phyloP scores from a whole-genome alignment of 2,888 invertebrate species.

The Pegoplata infirma region DNA sequence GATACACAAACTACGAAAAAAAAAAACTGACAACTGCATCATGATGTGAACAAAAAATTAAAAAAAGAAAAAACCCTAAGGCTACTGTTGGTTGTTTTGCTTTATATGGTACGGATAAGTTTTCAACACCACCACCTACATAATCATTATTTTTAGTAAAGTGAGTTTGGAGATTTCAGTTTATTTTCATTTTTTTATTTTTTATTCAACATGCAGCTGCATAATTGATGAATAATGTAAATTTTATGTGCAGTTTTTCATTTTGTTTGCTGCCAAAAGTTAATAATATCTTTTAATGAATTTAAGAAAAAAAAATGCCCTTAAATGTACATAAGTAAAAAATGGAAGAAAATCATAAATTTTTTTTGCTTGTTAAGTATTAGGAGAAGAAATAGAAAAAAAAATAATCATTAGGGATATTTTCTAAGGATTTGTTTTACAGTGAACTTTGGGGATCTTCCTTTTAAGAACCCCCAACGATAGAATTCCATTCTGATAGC shows the following conservation, averaged over 20 bases:
- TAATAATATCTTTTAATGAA: slow-evolving; percentile 36
- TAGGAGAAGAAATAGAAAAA: too few relatives aligned
- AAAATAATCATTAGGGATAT: too few relatives aligned
- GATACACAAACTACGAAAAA: slow-evolving; percentile 15
- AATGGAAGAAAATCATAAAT: too few relatives aligned
- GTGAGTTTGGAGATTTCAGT: slow-evolving; percentile 22
- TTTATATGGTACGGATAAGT: neutral
- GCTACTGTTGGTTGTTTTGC: slow-evolving; percentile 25
- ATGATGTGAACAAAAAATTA: slow-evolving; percentile 17
- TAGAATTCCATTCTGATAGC: too few relatives aligned
- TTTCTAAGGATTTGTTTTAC: too few relatives aligned
- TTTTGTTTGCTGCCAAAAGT: slow-evolving; percentile 27
- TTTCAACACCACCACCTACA: slow-evolving; percentile 52
- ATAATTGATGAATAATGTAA: slow-evolving; percentile 61
- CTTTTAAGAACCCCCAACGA: too few relatives aligned
- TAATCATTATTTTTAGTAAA: slow-evolving; percentile 5
- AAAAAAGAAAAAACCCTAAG: slow-evolving; percentile 27
- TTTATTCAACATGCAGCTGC: slow-evolving; percentile 53
- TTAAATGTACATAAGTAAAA: too few relatives aligned
- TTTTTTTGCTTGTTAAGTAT: too few relatives aligned
- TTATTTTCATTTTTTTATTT: slow-evolving; percentile 25
- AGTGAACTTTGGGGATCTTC: too few relatives aligned
- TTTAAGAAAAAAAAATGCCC: slow-evolving; percentile 14
- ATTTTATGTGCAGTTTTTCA: slow-evolving; percentile 30
- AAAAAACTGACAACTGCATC: slow-evolving; percentile 42